Percentiles rank a stretch among this genome's conserved stretches.
Evolutionary conservation across 2,888 invertebrate species (phyloP).

Genomic region (Chaetogeoica ovagalla): DNA sequence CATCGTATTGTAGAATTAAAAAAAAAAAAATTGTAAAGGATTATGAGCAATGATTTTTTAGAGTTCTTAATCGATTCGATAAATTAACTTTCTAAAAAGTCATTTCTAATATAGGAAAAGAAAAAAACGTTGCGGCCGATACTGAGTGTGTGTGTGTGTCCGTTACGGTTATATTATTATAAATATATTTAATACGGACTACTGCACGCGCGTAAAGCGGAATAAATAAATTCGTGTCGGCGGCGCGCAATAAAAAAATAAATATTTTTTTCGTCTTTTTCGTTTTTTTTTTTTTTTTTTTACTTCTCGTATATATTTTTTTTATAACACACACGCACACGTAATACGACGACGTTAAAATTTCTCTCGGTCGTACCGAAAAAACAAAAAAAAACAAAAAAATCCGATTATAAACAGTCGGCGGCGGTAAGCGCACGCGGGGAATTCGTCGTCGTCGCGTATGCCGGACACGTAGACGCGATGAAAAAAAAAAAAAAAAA

Average conservation of each 20-base stretch:
- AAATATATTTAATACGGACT: neutral
- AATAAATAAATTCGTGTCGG: conserved; percentile 41
- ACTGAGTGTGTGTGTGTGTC: too few species aligned
- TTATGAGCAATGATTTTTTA: too few species aligned
- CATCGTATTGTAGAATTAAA: too few species aligned
- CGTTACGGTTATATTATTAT: neutral
- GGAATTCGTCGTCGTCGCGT: conserved; percentile 14
- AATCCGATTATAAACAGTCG: neutral
- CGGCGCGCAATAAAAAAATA: conserved; percentile 28
- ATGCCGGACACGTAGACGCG: conserved; percentile 33
- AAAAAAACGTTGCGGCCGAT: too few species aligned
- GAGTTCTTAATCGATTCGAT: too few species aligned
- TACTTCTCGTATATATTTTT: neutral
- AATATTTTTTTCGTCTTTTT: conserved; percentile 22
- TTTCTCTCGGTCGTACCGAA: conserved; percentile 1
- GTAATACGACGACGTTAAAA: conserved; percentile 1
- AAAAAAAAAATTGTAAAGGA: too few species aligned
- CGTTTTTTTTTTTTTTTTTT: neutral
- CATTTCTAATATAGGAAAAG: too few species aligned
- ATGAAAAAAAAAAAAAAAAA: neutral
- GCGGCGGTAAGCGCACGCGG: neutral
- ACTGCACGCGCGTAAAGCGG: conserved; percentile 16
- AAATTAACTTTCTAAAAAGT: too few species aligned
- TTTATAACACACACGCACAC: neutral
- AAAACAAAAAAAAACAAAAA: neutral